Evolutionary conservation across 2,888 invertebrate genomes (phyloP).

Genomic region (Ditylenchus weischeri): DNA sequence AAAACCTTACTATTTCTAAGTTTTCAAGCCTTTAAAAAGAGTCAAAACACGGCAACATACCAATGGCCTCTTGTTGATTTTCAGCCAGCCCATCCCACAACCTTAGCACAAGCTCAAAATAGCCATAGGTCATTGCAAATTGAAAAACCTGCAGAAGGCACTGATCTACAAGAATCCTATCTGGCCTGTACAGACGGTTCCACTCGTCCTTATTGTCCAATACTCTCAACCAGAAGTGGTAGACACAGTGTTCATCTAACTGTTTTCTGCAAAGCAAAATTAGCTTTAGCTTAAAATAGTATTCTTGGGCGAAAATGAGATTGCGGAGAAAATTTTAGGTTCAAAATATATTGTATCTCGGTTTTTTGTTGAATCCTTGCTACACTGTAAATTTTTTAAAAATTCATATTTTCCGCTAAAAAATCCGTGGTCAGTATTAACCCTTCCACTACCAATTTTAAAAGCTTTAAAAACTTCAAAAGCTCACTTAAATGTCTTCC

Average conservation of each 20-base stretch:
- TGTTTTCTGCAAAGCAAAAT: constrained; percentile 30
- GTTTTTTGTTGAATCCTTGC: too few species aligned
- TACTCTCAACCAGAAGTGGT: constrained; percentile 43
- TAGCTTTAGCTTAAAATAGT: too few species aligned
- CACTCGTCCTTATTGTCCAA: constrained; percentile 34
- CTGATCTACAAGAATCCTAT: constrained; percentile 37
- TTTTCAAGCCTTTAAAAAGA: too few species aligned
- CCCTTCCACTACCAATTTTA: too few species aligned
- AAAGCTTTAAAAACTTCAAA: not conserved
- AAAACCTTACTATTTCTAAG: too few species aligned
- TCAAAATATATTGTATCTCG: too few species aligned
- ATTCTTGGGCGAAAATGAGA: too few species aligned
- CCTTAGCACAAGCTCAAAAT: constrained; percentile 32
- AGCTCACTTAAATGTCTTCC: constrained; percentile 32
- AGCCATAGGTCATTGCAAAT: constrained; percentile 40
- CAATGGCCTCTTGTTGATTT: constrained; percentile 36
- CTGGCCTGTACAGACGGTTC: constrained; percentile 31
- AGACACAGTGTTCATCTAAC: constrained; percentile 36
- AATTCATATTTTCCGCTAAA: too few species aligned
- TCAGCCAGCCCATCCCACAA: constrained; percentile 32
- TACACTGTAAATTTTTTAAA: too few species aligned
- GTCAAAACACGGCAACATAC: constrained; percentile 2
- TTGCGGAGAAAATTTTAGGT: too few species aligned
- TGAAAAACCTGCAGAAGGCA: constrained; percentile 30
- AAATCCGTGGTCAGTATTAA: too few species aligned